Evolutionary conservation across 2,888 invertebrate genomes (phyloP).

Genomic region (Adineta ricciae): DNA sequence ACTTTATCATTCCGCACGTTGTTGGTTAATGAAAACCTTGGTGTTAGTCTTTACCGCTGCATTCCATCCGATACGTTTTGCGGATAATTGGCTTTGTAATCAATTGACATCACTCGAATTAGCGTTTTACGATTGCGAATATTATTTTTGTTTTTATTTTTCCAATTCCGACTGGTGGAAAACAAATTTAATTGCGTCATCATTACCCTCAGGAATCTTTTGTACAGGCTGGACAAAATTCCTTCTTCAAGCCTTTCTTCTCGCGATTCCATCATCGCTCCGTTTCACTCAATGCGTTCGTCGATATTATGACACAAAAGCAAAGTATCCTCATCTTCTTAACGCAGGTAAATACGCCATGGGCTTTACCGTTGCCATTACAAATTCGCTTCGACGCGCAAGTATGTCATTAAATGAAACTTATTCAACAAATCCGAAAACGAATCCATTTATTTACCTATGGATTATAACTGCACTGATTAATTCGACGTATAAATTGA

Average conservation of each 20-base stretch:
- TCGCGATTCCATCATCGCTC: conserved; percentile 50
- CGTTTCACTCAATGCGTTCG: conserved; percentile 69
- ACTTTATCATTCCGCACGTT: conserved; percentile 78
- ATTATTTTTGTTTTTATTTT: conserved; percentile 73
- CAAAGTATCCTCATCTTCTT: conserved; percentile 54
- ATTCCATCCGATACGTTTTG: conserved; percentile 44
- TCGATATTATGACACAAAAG: conserved; percentile 30
- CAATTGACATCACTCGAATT: conserved; percentile 84
- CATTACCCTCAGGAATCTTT: not conserved
- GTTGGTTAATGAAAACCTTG: conserved; percentile 58
- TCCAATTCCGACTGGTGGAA: not conserved
- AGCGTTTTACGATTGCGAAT: conserved; percentile 83
- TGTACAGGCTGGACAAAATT: not conserved
- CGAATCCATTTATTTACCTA: conserved; percentile 30
- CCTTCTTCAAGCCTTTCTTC: not conserved
- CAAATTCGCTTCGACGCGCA: too few relatives aligned
- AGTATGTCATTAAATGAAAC: too few relatives aligned
- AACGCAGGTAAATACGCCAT: conserved; percentile 46
- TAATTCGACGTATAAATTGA: conserved; percentile 84
- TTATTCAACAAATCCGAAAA: conserved; percentile 69
- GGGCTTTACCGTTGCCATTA: too few relatives aligned
- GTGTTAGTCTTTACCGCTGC: conserved; percentile 24
- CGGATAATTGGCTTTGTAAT: conserved; percentile 97
- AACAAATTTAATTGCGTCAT: too few relatives aligned
- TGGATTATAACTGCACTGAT: conserved; percentile 52